Evolutionary conservation across 2,113 vertebrate genomes (phyloP).

Genomic region (Lophotis ruficrista): DNA sequence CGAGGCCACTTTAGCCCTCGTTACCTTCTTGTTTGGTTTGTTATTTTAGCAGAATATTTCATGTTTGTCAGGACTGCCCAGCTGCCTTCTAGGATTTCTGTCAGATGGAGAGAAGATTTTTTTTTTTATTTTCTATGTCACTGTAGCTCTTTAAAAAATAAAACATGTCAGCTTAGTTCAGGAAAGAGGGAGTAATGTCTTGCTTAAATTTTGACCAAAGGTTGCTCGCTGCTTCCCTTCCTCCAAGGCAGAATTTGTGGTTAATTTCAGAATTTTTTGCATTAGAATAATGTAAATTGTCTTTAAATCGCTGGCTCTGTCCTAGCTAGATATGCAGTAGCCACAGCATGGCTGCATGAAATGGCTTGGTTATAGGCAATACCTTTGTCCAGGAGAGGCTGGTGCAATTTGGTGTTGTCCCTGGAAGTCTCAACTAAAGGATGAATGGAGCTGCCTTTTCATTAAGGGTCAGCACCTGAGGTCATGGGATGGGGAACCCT

Average conservation of each 20-base stretch:
- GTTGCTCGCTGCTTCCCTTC: not conserved
- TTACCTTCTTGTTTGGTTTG: constrained; percentile 43
- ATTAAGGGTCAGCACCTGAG: not conserved
- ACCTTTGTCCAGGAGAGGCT: not conserved
- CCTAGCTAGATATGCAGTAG: not conserved
- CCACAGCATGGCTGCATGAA: not conserved
- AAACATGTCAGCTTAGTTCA: not conserved
- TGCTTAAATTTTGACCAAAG: not conserved
- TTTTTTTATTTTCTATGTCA: constrained; percentile 64
- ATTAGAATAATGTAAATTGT: not conserved
- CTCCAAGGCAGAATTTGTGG: not conserved
- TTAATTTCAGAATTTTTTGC: not conserved
- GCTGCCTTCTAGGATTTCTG: constrained; percentile 69
- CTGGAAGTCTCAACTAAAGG: not conserved
- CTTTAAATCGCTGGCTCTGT: not conserved
- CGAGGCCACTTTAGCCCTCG: constrained; percentile 15
- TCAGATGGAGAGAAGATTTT: constrained; percentile 20
- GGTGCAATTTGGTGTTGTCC: not conserved
- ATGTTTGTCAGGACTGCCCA: constrained; percentile 44
- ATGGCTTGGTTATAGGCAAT: not conserved
- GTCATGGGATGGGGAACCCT: not conserved
- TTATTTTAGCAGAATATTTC: constrained; percentile 49
- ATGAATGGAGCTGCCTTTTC: not conserved
- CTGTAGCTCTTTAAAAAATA: not conserved
- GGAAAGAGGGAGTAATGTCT: not conserved